Evolutionary conservation across 2,888 invertebrate genomes (phyloP), one percentile per base, ranked within the genome.

Genomic region (Mesopsocus fuscifrons): DNA sequence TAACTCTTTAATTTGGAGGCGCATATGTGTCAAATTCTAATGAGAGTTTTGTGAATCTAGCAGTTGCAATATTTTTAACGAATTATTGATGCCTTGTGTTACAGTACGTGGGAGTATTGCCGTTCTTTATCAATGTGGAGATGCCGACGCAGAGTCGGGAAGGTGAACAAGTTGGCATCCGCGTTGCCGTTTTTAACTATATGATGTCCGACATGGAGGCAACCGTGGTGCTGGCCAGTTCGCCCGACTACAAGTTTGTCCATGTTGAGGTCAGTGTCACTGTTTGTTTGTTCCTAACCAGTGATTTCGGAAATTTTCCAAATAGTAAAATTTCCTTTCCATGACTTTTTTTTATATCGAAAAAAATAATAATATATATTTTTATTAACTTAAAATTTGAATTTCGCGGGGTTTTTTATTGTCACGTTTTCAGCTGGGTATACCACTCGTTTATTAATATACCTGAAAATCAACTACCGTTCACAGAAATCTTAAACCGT

Each of bases 61-160:
- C 18, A 22, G 20, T 22, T 13, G 34, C 35, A 13, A 34, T 34
- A 8, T 11, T 13, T 13, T 34, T 34, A 11, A 34, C 9, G 9
- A 34, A 9, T 3, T 30, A 18, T 33, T 44, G 11, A 45, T n/a
- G 17, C 4, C 13, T 22, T 18, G 18, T 9, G 20, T 54, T 59
- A 2, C 63, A 83, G 72, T 92, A 91, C 59, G 76, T 82, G 20
- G 91, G 88, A 11, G 80, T 88, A 0, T 67, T 89, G 31, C 91
- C 92, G 13, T 91, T 95, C 72, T 94, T 83, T 64, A 91, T 94
- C 52, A 85, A 87, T 54, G 82, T 92, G 41, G 94, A 95, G 59
- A 88, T 91, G 66, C 92, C 94, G 0, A 70, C 68, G 1, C 63
- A 66, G 23, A 81, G 84, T 53, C 73, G 80, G 30, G 83, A 88